Evolutionary conservation across 2,888 invertebrate genomes (phyloP), one percentile per base, ranked within the genome.

Genomic region (Scaptodrosophila latifasciaeformis): DNA sequence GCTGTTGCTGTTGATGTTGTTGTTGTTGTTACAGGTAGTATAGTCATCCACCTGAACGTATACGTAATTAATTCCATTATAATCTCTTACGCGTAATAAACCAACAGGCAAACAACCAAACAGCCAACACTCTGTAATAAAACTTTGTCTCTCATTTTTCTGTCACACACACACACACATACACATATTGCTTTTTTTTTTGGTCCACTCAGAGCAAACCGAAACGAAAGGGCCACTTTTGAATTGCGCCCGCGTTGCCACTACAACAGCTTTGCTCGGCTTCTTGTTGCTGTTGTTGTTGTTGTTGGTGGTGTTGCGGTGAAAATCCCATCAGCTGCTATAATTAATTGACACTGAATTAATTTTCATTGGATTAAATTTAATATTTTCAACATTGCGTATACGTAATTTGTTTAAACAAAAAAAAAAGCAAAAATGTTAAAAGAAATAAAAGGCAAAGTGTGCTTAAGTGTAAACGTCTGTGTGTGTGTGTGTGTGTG

Each of bases 11-110:
- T 34, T 34, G 9, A n/a, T 34, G 9, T 34, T 34, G 34, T 34
- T 34, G 12, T 34, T 34, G 34, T 34, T 34, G 34, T 34, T 34
- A 12, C n/a, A n/a, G n/a, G n/a, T n/a, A n/a, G n/a, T n/a, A n/a
- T n/a, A n/a, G n/a, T 3, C 24, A 24, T 24, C 24, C 24, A 75
- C 72, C 78, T 75, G 78, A 59, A 63, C 72, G 72, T 75, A 75
- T 74, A 68, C 76, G 72, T 78, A 74, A 74, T 74, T 74, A 74
- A 74, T 74, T 67, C 57, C 78, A 65, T 71, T 78, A 70, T 74
- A 74, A 74, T 74, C 72, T 75, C 75, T 75, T 75, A 75, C 75
- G 78, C 78, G 71, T 71, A 75, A 78, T 78, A 68, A 78, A 63
- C 65, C 61, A 66, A 63, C 56, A 62, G 51, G 57, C 54, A 62